Base-by-base conservation (phyloP, 2,113 vertebrate species). In the Amphiprion percula region DNA sequence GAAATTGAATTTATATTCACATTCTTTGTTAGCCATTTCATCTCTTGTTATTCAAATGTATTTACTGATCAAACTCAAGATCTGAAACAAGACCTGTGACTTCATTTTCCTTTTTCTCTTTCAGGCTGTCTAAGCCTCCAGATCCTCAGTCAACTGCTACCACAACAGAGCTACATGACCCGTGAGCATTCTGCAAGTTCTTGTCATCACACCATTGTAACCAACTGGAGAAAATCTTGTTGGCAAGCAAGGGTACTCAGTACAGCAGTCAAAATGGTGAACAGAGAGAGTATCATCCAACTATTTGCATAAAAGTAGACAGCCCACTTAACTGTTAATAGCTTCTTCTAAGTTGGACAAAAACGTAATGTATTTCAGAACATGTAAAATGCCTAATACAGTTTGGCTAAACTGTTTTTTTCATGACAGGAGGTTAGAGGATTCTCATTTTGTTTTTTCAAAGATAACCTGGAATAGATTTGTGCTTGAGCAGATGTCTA, bases 181-280 rank as follows among this genome's bases (percentile, higher is more conserved):
- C 28, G 64, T 54, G 39, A 67, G 58, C 61, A 79, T 81, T 83
- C 79, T 74, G 52, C 53, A 82, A 68, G 81, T 85, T 80, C 61
- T 65, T 85, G 75, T 60, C 67, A 68, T 75, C 41, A 58, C 68
- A 87, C 66, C 61, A 84, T 47, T 39, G 30, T 60, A 73, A 67
- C 54, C 23, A 69, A 52, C 53, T 52, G 63, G 19, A 23, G 5
- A 24, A 47, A 61, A 26, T 55, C 12, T n/a, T 68, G 55, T 49
- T 76, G 52, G 58, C 39, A 66, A 62, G 44, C 4, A 10, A 68
- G 26, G 14, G 16, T 39, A 58, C 37, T 53, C 53, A 61, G 39
- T 54, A 47, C 24, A 55, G 15, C n/a, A 2, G 0, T 46, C 33
- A 61, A 46, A 79, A 55, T 73, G 21, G 21, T 24, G 5, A 64